Conservation (phyloP, 64 coral and sea anemone species). For the Porites lutea region DNA sequence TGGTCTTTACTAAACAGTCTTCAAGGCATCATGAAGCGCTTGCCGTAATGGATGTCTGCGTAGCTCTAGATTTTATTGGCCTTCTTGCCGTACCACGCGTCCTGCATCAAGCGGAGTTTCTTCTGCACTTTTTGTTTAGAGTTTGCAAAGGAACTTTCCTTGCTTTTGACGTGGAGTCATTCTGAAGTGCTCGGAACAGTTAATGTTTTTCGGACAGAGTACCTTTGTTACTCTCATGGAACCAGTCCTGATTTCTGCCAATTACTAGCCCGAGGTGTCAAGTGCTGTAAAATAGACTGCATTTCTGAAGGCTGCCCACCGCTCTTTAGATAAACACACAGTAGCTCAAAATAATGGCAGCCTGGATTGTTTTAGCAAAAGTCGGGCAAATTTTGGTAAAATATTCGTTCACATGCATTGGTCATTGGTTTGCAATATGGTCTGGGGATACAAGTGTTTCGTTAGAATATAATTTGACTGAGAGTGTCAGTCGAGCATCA, state of each 20-base stretch:
- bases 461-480: too few species aligned
- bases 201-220: slow-evolving; percentile 27
- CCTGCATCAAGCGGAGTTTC: not conserved
- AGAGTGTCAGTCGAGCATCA: too few species aligned
- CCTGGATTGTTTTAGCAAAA: too few species aligned
- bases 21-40: not conserved
- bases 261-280: not conserved
- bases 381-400: too few species aligned
- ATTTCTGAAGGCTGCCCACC: too few species aligned
- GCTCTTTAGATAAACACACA: too few species aligned
- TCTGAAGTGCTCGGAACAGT: slow-evolving; percentile 3
- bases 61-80: slow-evolving; percentile 26
- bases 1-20: not conserved
- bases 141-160: slow-evolving; percentile 31
- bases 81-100: slow-evolving; percentile 2
- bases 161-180: not conserved
- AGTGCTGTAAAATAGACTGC: slow-evolving; percentile 23
- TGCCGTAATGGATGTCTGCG: slow-evolving; percentile 14
- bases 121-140: not conserved
- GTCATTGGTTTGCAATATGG: too few species aligned
- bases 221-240: not conserved
- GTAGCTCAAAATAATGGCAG: too few species aligned
- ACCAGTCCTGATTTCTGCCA: slow-evolving; percentile 38
- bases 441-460: too few species aligned
- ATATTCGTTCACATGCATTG: too few species aligned